Evolutionary conservation across 1,140 invertebrate genomes (phyloP).

Genomic region (Euglossa dilemma): DNA sequence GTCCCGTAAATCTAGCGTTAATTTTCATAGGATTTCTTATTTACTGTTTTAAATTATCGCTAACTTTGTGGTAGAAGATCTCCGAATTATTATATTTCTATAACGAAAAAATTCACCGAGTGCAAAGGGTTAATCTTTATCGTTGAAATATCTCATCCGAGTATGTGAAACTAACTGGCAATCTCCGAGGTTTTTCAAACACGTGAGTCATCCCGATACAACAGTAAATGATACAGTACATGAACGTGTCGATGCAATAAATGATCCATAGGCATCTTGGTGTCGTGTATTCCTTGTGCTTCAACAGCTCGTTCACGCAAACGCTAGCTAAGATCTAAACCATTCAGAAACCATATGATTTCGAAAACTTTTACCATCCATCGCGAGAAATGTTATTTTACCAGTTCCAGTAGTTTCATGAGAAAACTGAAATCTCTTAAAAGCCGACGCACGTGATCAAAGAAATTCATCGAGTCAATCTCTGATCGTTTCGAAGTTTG

Average conservation of each 20-base stretch:
- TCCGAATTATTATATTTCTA: too few species aligned
- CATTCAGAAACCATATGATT: neutral
- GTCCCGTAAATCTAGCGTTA: too few species aligned
- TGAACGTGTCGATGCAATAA: constrained; percentile 69
- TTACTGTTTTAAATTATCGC: too few species aligned
- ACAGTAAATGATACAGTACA: constrained; percentile 59
- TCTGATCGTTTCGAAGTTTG: neutral
- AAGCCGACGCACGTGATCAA: neutral
- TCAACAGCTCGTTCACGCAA: constrained; percentile 58
- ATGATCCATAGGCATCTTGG: constrained; percentile 70
- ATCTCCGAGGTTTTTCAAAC: constrained; percentile 18
- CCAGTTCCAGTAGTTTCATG: constrained; percentile 59
- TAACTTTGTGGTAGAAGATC: too few species aligned
- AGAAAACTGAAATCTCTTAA: constrained; percentile 57
- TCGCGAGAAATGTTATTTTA: constrained; percentile 12
- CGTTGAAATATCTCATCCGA: too few species aligned
- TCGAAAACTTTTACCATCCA: neutral
- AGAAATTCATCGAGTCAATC: neutral
- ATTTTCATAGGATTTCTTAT: too few species aligned
- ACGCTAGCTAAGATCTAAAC: constrained; percentile 50
- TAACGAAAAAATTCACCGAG: too few species aligned
- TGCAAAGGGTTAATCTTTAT: too few species aligned
- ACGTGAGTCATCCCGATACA: constrained; percentile 50
- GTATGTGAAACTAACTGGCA: constrained; percentile 11
- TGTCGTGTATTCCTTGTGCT: constrained; percentile 56